These are phyloP conservation scores for Montipora capricornis DNA, from an alignment of 64 coral and sea anemone species.

Conservation along the genomic window DNA sequence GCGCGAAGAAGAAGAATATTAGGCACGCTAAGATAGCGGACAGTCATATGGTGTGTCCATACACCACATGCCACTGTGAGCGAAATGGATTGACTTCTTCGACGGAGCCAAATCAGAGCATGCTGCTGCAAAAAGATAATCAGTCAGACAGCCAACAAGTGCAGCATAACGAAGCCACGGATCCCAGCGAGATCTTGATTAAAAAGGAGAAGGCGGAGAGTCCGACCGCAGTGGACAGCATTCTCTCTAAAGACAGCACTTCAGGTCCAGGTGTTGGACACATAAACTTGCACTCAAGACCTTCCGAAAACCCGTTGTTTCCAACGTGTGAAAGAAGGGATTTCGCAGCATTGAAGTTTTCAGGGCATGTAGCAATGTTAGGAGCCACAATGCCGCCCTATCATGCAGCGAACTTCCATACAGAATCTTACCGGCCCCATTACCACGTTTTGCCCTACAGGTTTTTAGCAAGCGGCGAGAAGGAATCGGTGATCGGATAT, in stretches of 20 bases:
- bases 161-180: neutral
- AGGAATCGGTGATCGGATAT: neutral
- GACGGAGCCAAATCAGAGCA: neutral
- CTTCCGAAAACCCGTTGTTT: neutral
- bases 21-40: constrained; percentile 4
- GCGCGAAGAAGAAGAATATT: constrained; percentile 75
- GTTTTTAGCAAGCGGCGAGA: neutral
- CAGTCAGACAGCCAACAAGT: neutral
- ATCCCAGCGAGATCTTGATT: neutral
- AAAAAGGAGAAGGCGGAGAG: neutral
- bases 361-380: neutral
- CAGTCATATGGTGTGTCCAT: neutral
- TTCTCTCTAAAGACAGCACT: neutral
- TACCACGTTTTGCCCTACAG: neutral
- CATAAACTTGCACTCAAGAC: neutral
- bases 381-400: neutral
- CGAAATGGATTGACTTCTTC: neutral
- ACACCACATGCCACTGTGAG: neutral
- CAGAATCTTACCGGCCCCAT: neutral
- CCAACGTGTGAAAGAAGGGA: neutral
- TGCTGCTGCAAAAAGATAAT: neutral
- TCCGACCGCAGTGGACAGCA: neutral
- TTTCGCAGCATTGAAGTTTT: neutral
- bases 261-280: neutral
- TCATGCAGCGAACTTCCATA: neutral